phyloP scores from a whole-genome alignment of 2,797 vertebrate genomes.

The Jordanella pulchra region DNA sequence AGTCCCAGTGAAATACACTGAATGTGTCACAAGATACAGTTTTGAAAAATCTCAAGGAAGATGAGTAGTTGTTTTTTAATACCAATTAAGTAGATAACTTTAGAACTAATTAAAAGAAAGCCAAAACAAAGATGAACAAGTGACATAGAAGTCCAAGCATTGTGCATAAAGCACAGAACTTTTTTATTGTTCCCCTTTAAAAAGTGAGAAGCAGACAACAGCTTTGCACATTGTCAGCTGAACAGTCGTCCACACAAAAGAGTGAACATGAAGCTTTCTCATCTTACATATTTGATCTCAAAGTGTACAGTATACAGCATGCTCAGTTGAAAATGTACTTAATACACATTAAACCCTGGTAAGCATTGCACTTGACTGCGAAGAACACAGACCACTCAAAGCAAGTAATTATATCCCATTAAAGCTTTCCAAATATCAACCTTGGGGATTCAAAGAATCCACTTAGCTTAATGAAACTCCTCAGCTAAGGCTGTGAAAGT shows the following conservation, averaged over 20 bases:
- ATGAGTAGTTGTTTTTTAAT: neutral
- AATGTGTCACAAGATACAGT: neutral
- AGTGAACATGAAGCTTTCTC: constrained; percentile 1
- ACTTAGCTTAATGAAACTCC: constrained; percentile 74
- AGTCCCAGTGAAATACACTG: neutral
- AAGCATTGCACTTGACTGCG: constrained; percentile 23
- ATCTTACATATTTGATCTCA: neutral
- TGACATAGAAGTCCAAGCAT: neutral
- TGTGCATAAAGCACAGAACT: neutral
- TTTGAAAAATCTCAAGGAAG: neutral
- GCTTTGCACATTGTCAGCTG: constrained; percentile 14
- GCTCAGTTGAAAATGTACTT: constrained; percentile 5
- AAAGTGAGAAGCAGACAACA: neutral
- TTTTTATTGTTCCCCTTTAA: neutral
- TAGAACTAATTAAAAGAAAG: neutral
- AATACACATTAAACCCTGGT: constrained; percentile 13
- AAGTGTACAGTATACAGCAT: neutral
- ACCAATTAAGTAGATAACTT: neutral
- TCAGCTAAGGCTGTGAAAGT: constrained; percentile 44
- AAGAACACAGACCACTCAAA: constrained; percentile 42
- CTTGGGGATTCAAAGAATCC: constrained; percentile 64
- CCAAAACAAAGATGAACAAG: neutral
- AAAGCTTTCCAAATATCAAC: constrained; percentile 67
- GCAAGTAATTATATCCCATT: constrained; percentile 54
- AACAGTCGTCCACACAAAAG: neutral